These are phyloP conservation scores for Bovichtus diacanthus DNA, from an alignment of 2,797 vertebrate genomes.

Conservation along the genomic window DNA sequence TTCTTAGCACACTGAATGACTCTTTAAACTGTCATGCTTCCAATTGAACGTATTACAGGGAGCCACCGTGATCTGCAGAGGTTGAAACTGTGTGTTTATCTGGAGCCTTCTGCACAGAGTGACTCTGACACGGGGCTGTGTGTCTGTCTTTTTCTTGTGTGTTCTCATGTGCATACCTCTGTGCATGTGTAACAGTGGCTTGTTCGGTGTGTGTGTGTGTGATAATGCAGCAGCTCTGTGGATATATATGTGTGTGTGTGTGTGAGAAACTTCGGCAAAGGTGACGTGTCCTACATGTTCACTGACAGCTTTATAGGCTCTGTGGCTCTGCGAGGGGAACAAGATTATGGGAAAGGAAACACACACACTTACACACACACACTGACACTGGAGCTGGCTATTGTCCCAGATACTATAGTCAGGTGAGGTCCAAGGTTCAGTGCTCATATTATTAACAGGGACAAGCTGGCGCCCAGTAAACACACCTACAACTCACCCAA, in stretches of 20 bases:
- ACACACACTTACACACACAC: conserved; percentile 33
- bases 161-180: conserved; percentile 53
- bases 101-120: conserved; percentile 28
- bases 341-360: conserved; percentile 88
- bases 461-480: conserved; percentile 87
- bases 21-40: conserved; percentile 70
- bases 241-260: conserved; percentile 43
- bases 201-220: conserved; percentile 26
- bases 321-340: conserved; percentile 85
- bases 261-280: conserved; percentile 85
- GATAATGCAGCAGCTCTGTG: conserved; percentile 39
- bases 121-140: neutral
- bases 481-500: conserved; percentile 84
- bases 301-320: conserved; percentile 91
- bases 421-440: conserved; percentile 91
- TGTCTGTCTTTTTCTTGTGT: conserved; percentile 21
- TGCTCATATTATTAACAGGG: conserved; percentile 88
- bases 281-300: conserved; percentile 90
- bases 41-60: conserved; percentile 54
- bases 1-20: conserved; percentile 53
- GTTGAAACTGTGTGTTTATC: conserved; percentile 64
- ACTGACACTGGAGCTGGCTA: conserved; percentile 80
- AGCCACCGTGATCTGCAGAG: conserved; percentile 47
- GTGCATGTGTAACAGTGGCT: conserved; percentile 58
- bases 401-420: conserved; percentile 88